Conservation (phyloP, 2,797 vertebrate genomes). For the Anguilla anguilla region DNA sequence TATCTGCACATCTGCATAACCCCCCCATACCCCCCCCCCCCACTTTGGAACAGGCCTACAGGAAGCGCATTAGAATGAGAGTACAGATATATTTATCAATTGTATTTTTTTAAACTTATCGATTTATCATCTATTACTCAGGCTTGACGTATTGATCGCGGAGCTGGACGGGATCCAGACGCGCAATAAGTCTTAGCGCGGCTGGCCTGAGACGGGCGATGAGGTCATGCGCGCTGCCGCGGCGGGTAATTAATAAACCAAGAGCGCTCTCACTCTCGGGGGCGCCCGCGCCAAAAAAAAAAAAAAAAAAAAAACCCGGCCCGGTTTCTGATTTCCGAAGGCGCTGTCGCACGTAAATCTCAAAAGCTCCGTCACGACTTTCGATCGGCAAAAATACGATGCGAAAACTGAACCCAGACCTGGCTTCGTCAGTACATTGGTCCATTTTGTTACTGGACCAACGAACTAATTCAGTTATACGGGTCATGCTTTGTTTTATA, state of each 20-base stretch:
- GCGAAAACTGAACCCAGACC: neutral
- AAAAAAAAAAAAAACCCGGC: neutral
- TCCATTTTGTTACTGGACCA: neutral
- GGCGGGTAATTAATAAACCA: slow-evolving; percentile 8
- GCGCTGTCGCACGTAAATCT: neutral
- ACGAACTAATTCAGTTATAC: neutral
- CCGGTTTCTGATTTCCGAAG: neutral
- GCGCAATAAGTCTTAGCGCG: slow-evolving; percentile 64
- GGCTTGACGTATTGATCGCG: slow-evolving; percentile 80
- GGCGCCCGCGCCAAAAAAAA: neutral
- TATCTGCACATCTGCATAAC: slow-evolving; percentile 26
- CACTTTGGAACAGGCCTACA: slow-evolving; percentile 59
- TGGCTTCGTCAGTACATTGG: neutral
- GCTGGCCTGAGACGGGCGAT: slow-evolving; percentile 54
- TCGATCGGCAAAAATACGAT: neutral
- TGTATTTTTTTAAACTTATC: slow-evolving; percentile 70
- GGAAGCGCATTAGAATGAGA: slow-evolving; percentile 73
- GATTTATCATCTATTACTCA: slow-evolving; percentile 86
- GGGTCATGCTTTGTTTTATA: neutral
- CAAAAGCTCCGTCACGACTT: neutral
- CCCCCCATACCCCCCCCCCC: neutral
- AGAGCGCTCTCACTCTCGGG: neutral
- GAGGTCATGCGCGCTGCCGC: slow-evolving; percentile 57
- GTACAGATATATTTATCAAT: slow-evolving; percentile 58
- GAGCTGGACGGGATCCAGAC: slow-evolving; percentile 71